Evolutionary conservation across 1,140 invertebrate genomes (phyloP), one percentile per base, ranked within the genome.

Genomic region (Euborellia annulipes): DNA sequence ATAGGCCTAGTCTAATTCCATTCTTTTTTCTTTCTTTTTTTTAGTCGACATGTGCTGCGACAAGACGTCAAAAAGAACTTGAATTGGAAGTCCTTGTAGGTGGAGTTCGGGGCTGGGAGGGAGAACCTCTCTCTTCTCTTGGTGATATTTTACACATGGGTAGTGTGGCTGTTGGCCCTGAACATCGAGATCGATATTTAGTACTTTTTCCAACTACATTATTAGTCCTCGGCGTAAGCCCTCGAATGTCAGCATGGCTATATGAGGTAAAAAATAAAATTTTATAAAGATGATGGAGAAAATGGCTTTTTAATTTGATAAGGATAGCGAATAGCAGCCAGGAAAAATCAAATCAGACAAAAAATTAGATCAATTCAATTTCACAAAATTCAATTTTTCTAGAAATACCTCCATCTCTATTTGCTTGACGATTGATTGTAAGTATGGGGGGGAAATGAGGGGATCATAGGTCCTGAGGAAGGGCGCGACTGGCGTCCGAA

Each of bases 71-170:
- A 59, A 94, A 93, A 64, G 93, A 98, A 68, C 70, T 95, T 55
- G 93, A 97, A 54, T 65, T 95, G 36, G 92, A 97, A 68, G 86
- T 98, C 32, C 69, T 98, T 50, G 87, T 81, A 1, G 88, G 88
- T 3, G 82, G 82, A 18, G 85, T 96, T n/a, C 75, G 85, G 50
- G 86, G 85, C 2, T 96, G 90, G 89, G 88, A 94, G 59, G 89
- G 89, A n/a, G 85, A 90, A 52, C 87, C 83, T 56, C 59, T 87
- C 16, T 67, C 68, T 9, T 70, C 70, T 4, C 63, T 91, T 17
- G 85, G 82, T 2, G 79, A 85, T 50, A 80, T 86, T 16, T 66
- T 89, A 47, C 78, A 87, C 52, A 85, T 90, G 72, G 86, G 88
- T 17, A 84, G 85, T 52, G 90, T 82, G 1, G 81, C 83, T 2